Evolutionary conservation across 64 coral and sea anemone genomes (phyloP).

Genomic region (Actinia equina): DNA sequence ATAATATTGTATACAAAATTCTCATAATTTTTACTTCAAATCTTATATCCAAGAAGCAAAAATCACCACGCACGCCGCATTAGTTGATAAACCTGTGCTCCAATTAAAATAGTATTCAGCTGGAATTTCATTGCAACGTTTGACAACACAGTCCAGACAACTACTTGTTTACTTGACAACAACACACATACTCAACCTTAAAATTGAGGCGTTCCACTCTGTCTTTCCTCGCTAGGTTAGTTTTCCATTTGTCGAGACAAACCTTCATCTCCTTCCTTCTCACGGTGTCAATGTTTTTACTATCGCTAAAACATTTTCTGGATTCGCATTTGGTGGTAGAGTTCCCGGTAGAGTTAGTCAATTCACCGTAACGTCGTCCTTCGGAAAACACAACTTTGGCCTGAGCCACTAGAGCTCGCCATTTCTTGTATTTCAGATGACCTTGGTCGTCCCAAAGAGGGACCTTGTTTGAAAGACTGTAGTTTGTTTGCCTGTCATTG

Average conservation of each 20-base stretch:
- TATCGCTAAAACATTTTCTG: neutral
- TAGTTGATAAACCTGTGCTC: no score
- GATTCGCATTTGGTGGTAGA: neutral
- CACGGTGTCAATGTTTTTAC: neutral
- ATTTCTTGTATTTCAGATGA: constrained; percentile 17
- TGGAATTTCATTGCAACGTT: neutral
- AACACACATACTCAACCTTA: constrained; percentile 3
- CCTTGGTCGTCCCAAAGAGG: constrained; percentile 16
- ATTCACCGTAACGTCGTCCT: neutral
- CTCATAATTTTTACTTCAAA: no score
- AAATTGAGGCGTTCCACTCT: neutral
- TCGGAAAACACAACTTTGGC: neutral
- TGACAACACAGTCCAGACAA: neutral
- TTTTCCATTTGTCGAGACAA: constrained; percentile 8
- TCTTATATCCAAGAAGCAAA: no score
- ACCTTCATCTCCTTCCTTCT: neutral
- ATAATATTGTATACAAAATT: no score
- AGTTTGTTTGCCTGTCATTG: neutral
- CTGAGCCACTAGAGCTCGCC: neutral
- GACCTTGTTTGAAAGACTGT: neutral
- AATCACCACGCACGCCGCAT: no score
- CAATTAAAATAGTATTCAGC: no score
- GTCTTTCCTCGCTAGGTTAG: neutral
- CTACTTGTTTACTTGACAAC: neutral
- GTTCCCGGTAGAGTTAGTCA: neutral